Base-by-base conservation (phyloP, 1,140 invertebrate species). In the Cydia splendana region DNA sequence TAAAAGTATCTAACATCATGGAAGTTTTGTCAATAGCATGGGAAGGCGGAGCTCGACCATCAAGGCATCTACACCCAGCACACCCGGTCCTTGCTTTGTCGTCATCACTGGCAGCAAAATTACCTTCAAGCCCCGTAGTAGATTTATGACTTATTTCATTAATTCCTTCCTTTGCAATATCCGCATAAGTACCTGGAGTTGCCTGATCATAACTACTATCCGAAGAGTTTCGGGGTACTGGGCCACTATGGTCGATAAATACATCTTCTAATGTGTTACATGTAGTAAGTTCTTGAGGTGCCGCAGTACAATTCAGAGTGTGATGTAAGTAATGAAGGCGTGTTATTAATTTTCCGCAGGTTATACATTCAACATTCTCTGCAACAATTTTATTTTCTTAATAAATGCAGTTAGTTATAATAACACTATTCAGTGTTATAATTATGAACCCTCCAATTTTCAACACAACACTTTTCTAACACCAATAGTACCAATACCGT, bases 281-380 rank as follows among this genome's bases (percentile, higher is more conserved):
- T 67, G 12, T 38, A 28, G 13, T 30, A 30, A 30, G 30, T 34
- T 42, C 34, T n/a, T 67, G 24, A 67, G 30, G 10, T 4, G 67
- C 13, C 15, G 67, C 4, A 71, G 30, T 71, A 38, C 67, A 71
- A 7, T 38, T 42, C 67, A 71, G n/a, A n/a, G 20, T 42, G 30
- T 71, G 67, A 18, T 38, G 13, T 38, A 71, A 38, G 67, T 42
- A 71, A 12, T 42, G 15, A 18, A 15, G 34, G 2, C 67, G 67
- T 38, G 24, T 42, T n/a, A 75, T 38, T 18, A 65, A 65, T 34
- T 75, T 13, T 18, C 71, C 71, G 15, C 71, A 74, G 12, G 38
- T 45, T 12, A 38, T 13, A 13, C 73, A 53, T 53, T 18, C 15
- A 53, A 53, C 15, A 30, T 12, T 5, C 3, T 42, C 67, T 71